Base-by-base conservation (phyloP, 2,888 invertebrate species). In the Pseudoips prasinana region DNA sequence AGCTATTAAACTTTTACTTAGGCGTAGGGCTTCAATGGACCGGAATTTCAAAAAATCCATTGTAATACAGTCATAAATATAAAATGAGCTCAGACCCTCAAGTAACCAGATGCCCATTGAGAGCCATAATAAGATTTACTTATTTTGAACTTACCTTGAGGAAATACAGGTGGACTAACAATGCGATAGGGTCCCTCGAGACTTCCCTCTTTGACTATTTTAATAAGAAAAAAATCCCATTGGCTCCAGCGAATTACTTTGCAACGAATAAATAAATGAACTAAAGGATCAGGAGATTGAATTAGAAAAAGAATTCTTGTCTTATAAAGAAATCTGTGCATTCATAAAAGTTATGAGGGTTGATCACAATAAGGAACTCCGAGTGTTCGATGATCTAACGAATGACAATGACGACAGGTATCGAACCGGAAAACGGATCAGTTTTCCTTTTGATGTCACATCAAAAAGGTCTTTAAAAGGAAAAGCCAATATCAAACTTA, bases 191-290 rank as follows among this genome's bases (percentile, higher is more conserved):
- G 51, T 67, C 82, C 79, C 79, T 63, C 38, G 74, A 63, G 76
- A 47, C 56, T 58, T 66, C 63, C 73, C 72, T 71, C 75, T 73
- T 82, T 73, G 81, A 79, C 82, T 83, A 80, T 82, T 85, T 80
- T 87, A 86, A 85, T 85, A 85, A 76, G 76, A 83, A 57, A 58
- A 46, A 82, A 80, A 75, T 69, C 55, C 46, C 35, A 57, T 53
- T 56, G 60, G 69, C 68, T 67, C 58, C 37, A 63, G 62, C 53
- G 74, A 79, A 83, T 83, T 82, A 83, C 81, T 81, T 83, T 79
- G 78, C 76, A 79, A 74, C 75, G 79, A 75, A 79, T 78, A 81
- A 82, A 84, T 84, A 81, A 84, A 82, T 75, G 80, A 79, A 77
- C 67, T 62, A 46, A 58, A 67, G 79, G 79, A 76, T 83, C 72